phyloP scores from a whole-genome alignment of 2,113 vertebrate genomes.

The Ginglymostoma cirratum region DNA sequence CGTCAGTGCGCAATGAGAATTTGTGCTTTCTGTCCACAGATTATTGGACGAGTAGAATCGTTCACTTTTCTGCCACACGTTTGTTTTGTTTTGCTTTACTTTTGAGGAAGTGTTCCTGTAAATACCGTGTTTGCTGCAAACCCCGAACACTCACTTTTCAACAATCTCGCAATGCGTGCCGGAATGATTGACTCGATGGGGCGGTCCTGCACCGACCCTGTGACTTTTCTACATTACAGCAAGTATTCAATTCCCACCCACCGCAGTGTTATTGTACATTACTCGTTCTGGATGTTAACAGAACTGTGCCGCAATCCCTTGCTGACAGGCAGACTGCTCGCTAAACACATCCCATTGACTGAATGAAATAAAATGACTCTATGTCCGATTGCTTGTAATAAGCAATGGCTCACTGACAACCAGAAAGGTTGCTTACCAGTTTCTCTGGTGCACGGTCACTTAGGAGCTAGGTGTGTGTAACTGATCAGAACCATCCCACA shows the following conservation, averaged over 20 bases:
- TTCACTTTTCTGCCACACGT: no score
- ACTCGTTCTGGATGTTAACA: not conserved
- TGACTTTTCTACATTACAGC: not conserved
- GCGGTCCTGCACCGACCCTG: not conserved
- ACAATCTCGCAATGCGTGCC: not conserved
- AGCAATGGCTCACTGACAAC: not conserved
- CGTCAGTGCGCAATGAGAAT: not conserved
- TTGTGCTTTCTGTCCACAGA: not conserved
- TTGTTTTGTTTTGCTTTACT: no score
- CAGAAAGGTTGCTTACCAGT: not conserved
- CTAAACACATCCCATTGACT: not conserved
- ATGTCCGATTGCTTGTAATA: no score
- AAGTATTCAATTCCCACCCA: no score
- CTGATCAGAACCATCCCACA: not conserved
- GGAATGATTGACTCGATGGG: no score
- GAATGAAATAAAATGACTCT: not conserved
- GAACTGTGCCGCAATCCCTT: not conserved
- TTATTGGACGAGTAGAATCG: no score
- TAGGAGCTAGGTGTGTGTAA: not conserved
- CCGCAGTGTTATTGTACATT: no score
- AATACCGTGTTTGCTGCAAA: not conserved
- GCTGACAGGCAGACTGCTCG: not conserved
- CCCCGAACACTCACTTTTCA: not conserved
- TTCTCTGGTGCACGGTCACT: not conserved
- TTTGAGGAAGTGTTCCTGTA: no score